Evolutionary conservation across 2,113 vertebrate genomes (phyloP).

Genomic region (Coturnix japonica): DNA sequence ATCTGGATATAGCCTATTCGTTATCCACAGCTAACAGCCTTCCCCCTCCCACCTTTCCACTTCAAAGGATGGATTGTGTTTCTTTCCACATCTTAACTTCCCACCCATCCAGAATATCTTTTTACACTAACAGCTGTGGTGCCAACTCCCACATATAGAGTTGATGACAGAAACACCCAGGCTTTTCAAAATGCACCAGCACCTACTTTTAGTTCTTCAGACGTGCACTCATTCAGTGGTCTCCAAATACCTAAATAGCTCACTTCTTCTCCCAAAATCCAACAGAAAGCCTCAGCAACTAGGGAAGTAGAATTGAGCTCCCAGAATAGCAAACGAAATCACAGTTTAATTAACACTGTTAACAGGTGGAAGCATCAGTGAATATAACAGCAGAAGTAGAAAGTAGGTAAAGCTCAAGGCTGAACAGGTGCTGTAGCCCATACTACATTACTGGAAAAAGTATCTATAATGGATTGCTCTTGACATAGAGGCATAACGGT

Average conservation of each 20-base stretch:
- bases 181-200: conserved; percentile 1
- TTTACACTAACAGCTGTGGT: not conserved
- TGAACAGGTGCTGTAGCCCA: not conserved
- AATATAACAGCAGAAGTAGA: not conserved
- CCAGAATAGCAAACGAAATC: not conserved
- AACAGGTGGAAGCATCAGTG: not conserved
- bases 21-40: conserved; percentile 11
- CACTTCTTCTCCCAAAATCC: not conserved
- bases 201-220: not conserved
- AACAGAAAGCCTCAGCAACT: not conserved
- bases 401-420: not conserved
- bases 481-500: not conserved
- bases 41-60: not conserved
- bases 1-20: not conserved
- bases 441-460: not conserved
- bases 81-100: not conserved
- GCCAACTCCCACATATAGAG: not conserved
- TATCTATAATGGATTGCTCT: not conserved
- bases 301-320: not conserved
- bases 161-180: not conserved
- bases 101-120: not conserved
- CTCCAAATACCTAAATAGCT: not conserved
- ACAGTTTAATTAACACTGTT: not conserved
- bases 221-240: not conserved
- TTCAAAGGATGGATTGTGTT: not conserved